A percentile compares a stretch with the other conserved stretches of the same genome.
Evolutionary conservation across 2,888 invertebrate species (phyloP).

Genomic region (Ormyrus nitidulus): DNA sequence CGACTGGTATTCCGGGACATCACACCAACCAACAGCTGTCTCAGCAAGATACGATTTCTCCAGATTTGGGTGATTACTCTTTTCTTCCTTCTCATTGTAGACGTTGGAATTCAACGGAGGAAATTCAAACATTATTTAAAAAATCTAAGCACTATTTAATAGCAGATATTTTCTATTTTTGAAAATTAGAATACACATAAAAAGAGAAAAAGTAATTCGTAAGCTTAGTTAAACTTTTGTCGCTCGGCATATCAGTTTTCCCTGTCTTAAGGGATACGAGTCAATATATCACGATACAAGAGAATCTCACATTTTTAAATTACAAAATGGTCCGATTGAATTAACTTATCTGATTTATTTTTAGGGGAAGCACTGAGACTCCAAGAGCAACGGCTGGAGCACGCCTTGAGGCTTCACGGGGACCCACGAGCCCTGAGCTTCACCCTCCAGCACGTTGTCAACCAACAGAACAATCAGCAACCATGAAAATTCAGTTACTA

Average conservation of each 20-base stretch:
- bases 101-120: no score
- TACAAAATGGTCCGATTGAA: no score
- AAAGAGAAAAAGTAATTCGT: no score
- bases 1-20: slow-evolving; percentile 72
- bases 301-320: not conserved
- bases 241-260: not conserved
- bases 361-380: slow-evolving; percentile 76
- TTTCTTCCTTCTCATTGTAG: no score
- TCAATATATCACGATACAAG: slow-evolving; percentile 8
- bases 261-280: slow-evolving; percentile 32
- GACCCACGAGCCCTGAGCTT: slow-evolving; percentile 89
- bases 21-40: slow-evolving; percentile 74
- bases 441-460: slow-evolving; percentile 79
- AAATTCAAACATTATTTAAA: no score
- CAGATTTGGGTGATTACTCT: slow-evolving; percentile 70
- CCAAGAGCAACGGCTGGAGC: slow-evolving; percentile 88
- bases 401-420: slow-evolving; percentile 87
- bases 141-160: no score
- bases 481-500: slow-evolving; percentile 90
- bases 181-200: no score
- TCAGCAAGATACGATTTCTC: slow-evolving; percentile 72
- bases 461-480: slow-evolving; percentile 77
- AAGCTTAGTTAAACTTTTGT: no score
- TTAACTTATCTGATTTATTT: slow-evolving; percentile 7
- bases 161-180: no score